Evolutionary conservation across 2,888 invertebrate genomes (phyloP), one percentile per base, ranked within the genome.

Genomic region (Eupsilia transversa): DNA sequence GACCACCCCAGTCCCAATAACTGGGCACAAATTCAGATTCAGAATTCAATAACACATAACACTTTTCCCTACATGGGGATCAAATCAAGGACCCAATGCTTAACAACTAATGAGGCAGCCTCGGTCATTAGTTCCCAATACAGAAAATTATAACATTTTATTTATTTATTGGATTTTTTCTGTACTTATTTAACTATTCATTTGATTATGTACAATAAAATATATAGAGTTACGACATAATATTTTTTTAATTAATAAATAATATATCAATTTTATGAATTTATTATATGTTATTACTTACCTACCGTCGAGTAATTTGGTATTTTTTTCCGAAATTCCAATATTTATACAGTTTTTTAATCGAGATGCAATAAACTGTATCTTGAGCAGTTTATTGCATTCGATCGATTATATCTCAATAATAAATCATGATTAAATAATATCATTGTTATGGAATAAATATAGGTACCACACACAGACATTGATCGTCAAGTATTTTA

Each of bases 351-450:
- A 63, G 10, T 20, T 64, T 57, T 61, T 56, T 80, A 80, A 82
- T 76, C 86, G 75, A 82, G 56, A 79, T 75, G 72, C 76, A 84
- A 84, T 86, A 87, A 88, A 84, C 64, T 54, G 59, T 82, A 88
- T 87, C 86, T 83, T 68, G 30, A 77, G n/a, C 60, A 66, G 41
- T 86, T 88, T 86, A 86, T 86, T 83, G 78, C 79, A 83, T 71
- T 73, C 63, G n/a, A 76, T 78, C 67, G 63, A 7, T 66, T 54
- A 61, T 76, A 75, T 83, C 69, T 63, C 33, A 30, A 60, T 61
- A 79, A 75, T 86, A 88, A 87, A 87, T 82, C 72, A 76, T 64
- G 81, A 84, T 86, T 82, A 27, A 68, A 65, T 69, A 72, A 80
- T 61, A 27, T 23, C 43, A 30, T 43, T 59, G n/a, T 72, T 64